phyloP scores from a whole-genome alignment of 2,113 vertebrate species.

The Montifringilla adamsi region DNA sequence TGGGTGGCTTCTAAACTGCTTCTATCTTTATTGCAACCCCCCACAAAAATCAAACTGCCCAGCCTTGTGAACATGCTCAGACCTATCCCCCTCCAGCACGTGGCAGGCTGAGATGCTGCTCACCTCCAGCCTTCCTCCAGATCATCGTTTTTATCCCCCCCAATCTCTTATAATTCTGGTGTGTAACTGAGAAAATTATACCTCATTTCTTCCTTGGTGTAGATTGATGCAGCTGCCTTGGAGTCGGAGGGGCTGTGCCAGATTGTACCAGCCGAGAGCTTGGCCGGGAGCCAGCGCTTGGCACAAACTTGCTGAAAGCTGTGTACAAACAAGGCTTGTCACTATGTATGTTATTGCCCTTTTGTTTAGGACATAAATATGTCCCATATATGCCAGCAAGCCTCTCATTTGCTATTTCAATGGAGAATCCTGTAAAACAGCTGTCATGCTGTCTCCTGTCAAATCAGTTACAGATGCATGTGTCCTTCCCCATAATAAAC shows the following conservation, averaged over 20 bases:
- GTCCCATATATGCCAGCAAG: slow-evolving; percentile 25
- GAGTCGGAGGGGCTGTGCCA: background rate
- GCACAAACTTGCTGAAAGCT: slow-evolving; percentile 34
- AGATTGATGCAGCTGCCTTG: slow-evolving; percentile 30
- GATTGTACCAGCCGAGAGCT: background rate
- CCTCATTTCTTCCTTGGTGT: slow-evolving; percentile 10
- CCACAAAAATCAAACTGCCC: background rate
- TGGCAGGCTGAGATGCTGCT: background rate
- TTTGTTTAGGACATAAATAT: slow-evolving; percentile 59
- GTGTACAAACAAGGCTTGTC: slow-evolving; percentile 47
- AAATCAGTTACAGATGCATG: slow-evolving; percentile 30
- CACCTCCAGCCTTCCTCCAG: background rate
- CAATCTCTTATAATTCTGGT: background rate
- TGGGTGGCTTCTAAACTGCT: background rate
- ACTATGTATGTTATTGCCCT: slow-evolving; percentile 39
- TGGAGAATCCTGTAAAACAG: slow-evolving; percentile 39
- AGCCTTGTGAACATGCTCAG: accelerated
- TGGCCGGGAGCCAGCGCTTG: slow-evolving; percentile 31
- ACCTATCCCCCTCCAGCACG: background rate
- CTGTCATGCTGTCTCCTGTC: slow-evolving; percentile 51
- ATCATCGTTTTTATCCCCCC: accelerated
- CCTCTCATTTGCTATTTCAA: background rate
- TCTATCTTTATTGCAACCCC: background rate
- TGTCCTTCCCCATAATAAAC: slow-evolving; percentile 41
- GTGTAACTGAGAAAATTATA: slow-evolving; percentile 21